phyloP scores from a whole-genome alignment of 2,888 invertebrate genomes.

The Ichneumoninae sp. region DNA sequence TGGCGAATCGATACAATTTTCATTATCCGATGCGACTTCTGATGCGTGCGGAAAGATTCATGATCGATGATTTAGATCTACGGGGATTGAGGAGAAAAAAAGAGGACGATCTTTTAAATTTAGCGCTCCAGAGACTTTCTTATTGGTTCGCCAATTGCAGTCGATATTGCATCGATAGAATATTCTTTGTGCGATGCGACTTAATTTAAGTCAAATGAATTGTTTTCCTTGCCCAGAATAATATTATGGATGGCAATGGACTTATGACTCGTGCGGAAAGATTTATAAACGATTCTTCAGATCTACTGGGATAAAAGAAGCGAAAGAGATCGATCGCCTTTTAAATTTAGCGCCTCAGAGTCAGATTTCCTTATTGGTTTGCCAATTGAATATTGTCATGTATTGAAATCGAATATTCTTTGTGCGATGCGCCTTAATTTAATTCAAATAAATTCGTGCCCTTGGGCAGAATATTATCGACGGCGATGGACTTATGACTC shows the following conservation, averaged over 20 bases:
- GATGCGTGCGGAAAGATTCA: too few relatives aligned
- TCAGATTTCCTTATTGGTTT: background rate
- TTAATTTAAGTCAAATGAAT: background rate
- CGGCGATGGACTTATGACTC: slow-evolving; percentile 13
- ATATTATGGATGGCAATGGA: slow-evolving; percentile 6
- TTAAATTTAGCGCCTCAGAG: too few relatives aligned
- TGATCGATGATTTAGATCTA: too few relatives aligned
- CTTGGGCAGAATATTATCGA: background rate
- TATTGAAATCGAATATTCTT: background rate
- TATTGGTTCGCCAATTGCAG: background rate
- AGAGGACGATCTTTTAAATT: too few relatives aligned
- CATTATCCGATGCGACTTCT: too few relatives aligned
- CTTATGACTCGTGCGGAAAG: slow-evolving; percentile 37
- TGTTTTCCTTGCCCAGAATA: background rate
- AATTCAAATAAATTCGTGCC: background rate
- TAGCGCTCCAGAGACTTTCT: too few relatives aligned
- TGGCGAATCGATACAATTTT: too few relatives aligned
- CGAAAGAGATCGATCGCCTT: background rate
- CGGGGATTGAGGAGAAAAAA: too few relatives aligned
- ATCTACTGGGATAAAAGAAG: slow-evolving; percentile 37
- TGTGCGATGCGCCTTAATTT: background rate
- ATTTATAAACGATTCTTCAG: slow-evolving; percentile 37
- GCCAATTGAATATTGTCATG: too few relatives aligned
- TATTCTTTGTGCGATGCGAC: background rate
- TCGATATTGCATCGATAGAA: background rate